phyloP scores from a whole-genome alignment of 2,888 invertebrate genomes.

The Tetanocera ferruginea region DNA sequence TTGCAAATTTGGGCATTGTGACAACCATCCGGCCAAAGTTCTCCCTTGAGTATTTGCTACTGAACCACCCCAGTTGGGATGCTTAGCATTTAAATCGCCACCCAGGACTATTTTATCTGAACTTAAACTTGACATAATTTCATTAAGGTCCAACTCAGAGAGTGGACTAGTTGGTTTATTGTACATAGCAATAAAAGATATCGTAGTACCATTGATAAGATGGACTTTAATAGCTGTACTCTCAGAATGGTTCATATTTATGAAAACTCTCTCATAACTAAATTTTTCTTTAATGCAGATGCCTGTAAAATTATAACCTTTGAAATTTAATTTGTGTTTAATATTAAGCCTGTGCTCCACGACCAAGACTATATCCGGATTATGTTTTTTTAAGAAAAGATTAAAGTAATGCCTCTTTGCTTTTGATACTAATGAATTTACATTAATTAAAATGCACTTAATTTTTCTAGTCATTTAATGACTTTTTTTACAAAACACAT shows the following conservation, averaged over 20 bases:
- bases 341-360: not conserved
- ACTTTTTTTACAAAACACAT: no score
- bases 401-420: not conserved
- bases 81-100: no score
- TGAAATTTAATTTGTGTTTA: not conserved
- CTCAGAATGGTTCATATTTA: not conserved
- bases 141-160: not conserved
- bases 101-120: no score
- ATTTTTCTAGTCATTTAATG: no score
- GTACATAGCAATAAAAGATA: no score
- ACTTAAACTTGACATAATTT: not conserved
- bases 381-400: slow-evolving; percentile 12
- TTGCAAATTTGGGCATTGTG: no score
- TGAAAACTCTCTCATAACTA: not conserved
- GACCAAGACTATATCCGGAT: not conserved
- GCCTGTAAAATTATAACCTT: not conserved
- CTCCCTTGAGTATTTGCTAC: no score
- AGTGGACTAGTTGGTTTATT: not conserved
- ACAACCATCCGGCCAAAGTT: no score
- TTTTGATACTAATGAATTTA: no score
- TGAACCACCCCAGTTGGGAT: no score
- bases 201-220: not conserved
- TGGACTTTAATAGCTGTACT: slow-evolving; percentile 4
- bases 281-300: no score
- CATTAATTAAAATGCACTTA: no score